Evolutionary conservation across 2,797 vertebrate genomes (phyloP), one percentile per base, ranked within the genome.

Genomic region (Acanthiza pusilla): DNA sequence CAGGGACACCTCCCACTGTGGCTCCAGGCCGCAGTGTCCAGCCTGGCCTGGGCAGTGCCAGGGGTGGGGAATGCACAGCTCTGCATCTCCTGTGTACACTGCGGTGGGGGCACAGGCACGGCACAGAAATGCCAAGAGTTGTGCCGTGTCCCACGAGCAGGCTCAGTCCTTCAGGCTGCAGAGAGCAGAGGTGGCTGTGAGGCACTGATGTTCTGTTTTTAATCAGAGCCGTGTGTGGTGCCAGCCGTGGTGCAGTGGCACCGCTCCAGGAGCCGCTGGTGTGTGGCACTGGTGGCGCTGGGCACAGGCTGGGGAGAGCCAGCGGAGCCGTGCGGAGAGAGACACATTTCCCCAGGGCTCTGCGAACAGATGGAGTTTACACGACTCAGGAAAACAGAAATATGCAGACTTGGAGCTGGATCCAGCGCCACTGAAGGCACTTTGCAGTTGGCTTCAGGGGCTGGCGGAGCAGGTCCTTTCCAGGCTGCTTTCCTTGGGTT

Each of bases 351-450:
- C 93, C 89, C 57, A 13, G 62, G 87, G 92, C 66, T 27, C 27
- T 2, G 77, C 42, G 10, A 89, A 32, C 94, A 96, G 89, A 93
- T 87, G 94, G 93, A 77, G 85, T 62, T 89, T 51, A 29, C 82
- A 79, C 34, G 14, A 4, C 68, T 66, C 82, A 73, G 13, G 22
- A 27, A 48, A 70, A 60, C 82, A 94, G 85, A n/a, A 89, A 76
- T 32, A 7, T 45, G 88, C 78, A 55, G 71, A 1, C 68, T 82
- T 42, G 47, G 89, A 88, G 91, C 72, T 32, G 1, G 10, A 17
- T 60, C 78, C 91, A 89, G 85, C 85, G 16, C 3, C 57, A 5
- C 72, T 57, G 79, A 7, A 73, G 88, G n/a, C 68, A 32, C n/a
- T 8, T 82, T 78, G 38, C 54, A 61, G 68, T 14, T 40, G 62